These are phyloP conservation scores for Ochotona princeps DNA, from an alignment of 2,113 vertebrate genomes.

Conservation along the genomic window DNA sequence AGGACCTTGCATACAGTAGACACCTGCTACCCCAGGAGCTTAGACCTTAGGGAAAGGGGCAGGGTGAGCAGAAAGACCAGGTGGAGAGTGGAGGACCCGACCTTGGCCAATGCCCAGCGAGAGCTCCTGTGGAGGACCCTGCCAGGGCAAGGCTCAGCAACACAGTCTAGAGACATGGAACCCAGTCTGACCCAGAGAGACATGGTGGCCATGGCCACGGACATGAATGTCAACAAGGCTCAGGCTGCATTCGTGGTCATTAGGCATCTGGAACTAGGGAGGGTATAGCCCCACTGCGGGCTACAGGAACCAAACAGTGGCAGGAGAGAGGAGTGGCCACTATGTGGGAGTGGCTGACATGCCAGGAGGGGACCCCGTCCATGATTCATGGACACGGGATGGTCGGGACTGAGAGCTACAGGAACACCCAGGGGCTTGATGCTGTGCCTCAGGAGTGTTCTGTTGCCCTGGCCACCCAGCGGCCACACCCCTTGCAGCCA, in stretches of 20 bases:
- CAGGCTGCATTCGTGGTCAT: background rate
- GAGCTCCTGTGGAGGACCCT: background rate
- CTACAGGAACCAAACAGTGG: background rate
- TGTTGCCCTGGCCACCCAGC: no score
- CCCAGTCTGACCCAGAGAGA: background rate
- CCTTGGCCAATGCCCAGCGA: background rate
- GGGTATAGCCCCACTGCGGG: no score
- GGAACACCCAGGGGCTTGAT: no score
- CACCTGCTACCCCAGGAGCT: background rate
- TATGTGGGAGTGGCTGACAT: background rate
- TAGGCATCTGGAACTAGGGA: rapidly evolving
- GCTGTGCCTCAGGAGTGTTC: no score
- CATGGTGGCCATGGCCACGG: background rate
- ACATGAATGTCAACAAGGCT: background rate
- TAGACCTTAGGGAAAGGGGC: background rate
- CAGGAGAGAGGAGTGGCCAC: background rate
- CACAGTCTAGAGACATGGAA: background rate
- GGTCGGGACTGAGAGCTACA: background rate
- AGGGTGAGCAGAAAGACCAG: no score
- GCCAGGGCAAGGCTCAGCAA: no score
- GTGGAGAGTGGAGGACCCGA: background rate
- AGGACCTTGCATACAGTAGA: background rate
- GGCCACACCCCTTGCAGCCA: background rate
- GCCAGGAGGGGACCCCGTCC: no score
- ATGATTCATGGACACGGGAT: background rate